A percentile compares a stretch with the other conserved stretches of the same genome.
These are phyloP conservation scores for Morone saxatilis DNA, from an alignment of 2,113 vertebrate genomes.

Conservation along the genomic window DNA sequence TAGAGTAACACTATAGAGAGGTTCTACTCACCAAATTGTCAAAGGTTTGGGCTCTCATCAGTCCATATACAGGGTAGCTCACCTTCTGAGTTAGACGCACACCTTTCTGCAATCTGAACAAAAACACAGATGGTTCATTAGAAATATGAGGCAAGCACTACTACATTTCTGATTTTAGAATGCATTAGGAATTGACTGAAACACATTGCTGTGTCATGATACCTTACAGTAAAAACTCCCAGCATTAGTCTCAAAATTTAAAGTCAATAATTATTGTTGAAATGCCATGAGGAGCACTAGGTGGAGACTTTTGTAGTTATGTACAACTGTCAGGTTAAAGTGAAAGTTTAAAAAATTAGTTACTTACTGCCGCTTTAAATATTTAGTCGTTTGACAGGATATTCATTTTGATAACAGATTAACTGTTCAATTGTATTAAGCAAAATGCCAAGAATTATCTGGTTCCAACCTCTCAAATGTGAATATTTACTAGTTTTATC, in stretches of 20 bases:
- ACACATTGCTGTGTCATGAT: not conserved
- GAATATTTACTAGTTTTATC: no score
- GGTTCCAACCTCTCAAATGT: not conserved
- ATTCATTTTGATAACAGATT: not conserved
- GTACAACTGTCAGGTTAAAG: no score
- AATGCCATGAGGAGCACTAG: no score
- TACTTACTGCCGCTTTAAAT: no score
- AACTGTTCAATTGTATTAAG: not conserved
- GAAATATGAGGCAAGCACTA: not conserved
- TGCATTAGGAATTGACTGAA: not conserved
- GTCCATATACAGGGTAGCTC: constrained; percentile 85
- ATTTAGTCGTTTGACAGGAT: not conserved
- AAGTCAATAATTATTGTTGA: not conserved
- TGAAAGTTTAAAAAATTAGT: no score
- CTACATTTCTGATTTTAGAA: not conserved
- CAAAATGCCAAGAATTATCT: not conserved
- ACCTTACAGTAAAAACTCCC: not conserved
- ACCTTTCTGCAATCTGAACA: constrained; percentile 88
- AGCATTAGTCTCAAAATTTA: not conserved
- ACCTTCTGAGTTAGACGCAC: constrained; percentile 87
- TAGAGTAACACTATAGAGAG: not conserved
- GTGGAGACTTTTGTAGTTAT: no score
- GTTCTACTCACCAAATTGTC: constrained; percentile 87
- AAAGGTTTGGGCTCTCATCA: constrained; percentile 77
- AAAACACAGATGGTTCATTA: not conserved